Evolutionary conservation across 1,140 invertebrate species (phyloP), one percentile per base, ranked within the genome.

Genomic region (Arctopsyche grandis): DNA sequence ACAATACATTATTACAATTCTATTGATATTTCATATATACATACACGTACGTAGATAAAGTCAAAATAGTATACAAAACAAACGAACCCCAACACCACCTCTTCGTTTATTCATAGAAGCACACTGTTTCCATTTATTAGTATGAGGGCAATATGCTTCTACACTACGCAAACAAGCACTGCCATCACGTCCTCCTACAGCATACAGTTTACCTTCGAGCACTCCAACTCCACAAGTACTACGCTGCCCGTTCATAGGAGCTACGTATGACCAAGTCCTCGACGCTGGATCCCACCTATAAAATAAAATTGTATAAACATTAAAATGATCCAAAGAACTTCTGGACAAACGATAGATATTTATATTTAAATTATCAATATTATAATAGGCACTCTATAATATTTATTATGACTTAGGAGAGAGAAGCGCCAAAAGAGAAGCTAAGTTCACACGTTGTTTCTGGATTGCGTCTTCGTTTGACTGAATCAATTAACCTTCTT

Each of bases 111-210:
- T 93, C 96, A 99, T 98, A 69, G 97, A 94, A 16, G 96, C 93
- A 83, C 96, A 94, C 52, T 92, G 90, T 24, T 91, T 93, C 97
- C 97, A 99, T 83, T 93, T 93, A 87, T 98, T 95, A 5, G 93
- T 96, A 83, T 96, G 93, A 10, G 96, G 95, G 89, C 98, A 95
- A 86, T 96, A 99, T 84, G 94, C 94, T 88, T 99, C 98, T 0
- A 98, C 96, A 80, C 95, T 96, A 81, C 94, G 92, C 81, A 98
- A 91, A 84, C 97, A 98, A 0, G 95, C 94, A 83, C 95, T 94
- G 26, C 96, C 95, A 88, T 98, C 97, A 79, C 97, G 91, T 10
- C 97, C 97, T 70, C 97, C 97, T 19, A 97, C 95, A 10, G 95
- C 96, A 89, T 97, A 98, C 56, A 99, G 89, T 84, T 94, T 95